Base-by-base conservation (phyloP, 2,888 invertebrate genomes). In the Abrostola tripartita region DNA sequence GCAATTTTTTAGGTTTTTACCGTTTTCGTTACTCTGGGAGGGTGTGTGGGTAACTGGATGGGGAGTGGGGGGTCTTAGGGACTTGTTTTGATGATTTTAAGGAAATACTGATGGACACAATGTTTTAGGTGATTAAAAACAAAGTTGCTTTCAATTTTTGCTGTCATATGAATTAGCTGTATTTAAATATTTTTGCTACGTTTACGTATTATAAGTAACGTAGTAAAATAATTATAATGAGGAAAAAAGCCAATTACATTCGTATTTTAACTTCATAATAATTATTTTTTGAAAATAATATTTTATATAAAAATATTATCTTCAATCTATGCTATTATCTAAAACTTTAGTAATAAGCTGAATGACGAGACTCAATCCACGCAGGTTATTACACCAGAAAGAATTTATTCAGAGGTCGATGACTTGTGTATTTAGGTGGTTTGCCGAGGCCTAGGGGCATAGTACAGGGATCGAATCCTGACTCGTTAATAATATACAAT, bases 1-100 rank as follows among this genome's bases (percentile, higher is more conserved):
- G 71, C 68, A 67, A 78, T 78, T 78, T 78, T 77, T 74, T 77
- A 37, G 6, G 35, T 12, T 61, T 58, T 50, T 74, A 61, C 72
- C 61, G 61, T 69, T 61, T 59, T 52, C 38, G 14, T 65, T 61
- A 56, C 38, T 41, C 51, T 53, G 14, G 12, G 41, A 10, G 41
- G 36, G 11, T 37, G 44, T 62, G 51, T 38, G 14, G 14, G 47
- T 11, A 10, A 50, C 44, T 53, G 49, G 0, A 5, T 11, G 14
- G 5, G n/a, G 10, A 12, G 7, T 9, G 38, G 37, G 37, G 8
- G 5, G 0, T 14, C 35, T 5, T 37, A 9, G 7, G 24, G 6
- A 14, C 10, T 24, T 36, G 14, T 62, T 62, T 47, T 57, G 56
- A 42, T 37, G 1, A 12, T 36, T 12, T 10, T 8, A 36, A 24